Evolutionary conservation across 2,113 vertebrate species (phyloP), one percentile per base, ranked within the genome.

Genomic region (Calypte anna): DNA sequence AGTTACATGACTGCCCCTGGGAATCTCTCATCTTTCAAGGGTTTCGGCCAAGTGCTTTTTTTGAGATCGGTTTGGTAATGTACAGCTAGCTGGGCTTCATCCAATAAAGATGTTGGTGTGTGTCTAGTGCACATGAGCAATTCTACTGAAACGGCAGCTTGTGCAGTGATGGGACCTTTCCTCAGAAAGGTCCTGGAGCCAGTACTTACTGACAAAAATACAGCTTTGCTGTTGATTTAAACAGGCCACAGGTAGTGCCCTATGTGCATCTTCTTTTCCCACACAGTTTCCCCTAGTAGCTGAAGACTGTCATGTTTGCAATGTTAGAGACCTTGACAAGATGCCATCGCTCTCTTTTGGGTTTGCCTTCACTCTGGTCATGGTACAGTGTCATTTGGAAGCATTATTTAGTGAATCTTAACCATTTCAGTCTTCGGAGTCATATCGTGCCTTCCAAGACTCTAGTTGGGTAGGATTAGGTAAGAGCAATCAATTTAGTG

Each of bases 51-150:
- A 73, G 21, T 57, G 25, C 7, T 40, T 51, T 54, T 69, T 87
- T 62, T 5, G 27, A 86, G 27, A 19, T 68, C 1, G 0, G 3
- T 66, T 82, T 64, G 3, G 22, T 48, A 43, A 78, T 0, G 0
- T 38, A 21, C 9, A 84, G n/a, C n/a, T 9, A 70, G 30, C 30
- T 69, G 43, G 31, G 15, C 13, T 73, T 86, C 46, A 8, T 64
- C 36, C 40, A 40, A 1, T 64, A 14, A 38, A 63, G 33, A 3
- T 31, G 10, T 13, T 62, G 38, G 14, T 50, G 36, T 3, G 1
- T 54, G 24, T 10, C 24, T 43, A 14, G 10, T 20, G 23, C 16
- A 15, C 0, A 0, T 22, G 61, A 87, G 12, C 40, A 18, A 23
- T 18, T 59, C 59, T 36, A 23, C 12, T 66, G 19, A 9, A 0